Conservation (phyloP, 2,888 invertebrate species). For the Chrysotoxum bicinctum region DNA sequence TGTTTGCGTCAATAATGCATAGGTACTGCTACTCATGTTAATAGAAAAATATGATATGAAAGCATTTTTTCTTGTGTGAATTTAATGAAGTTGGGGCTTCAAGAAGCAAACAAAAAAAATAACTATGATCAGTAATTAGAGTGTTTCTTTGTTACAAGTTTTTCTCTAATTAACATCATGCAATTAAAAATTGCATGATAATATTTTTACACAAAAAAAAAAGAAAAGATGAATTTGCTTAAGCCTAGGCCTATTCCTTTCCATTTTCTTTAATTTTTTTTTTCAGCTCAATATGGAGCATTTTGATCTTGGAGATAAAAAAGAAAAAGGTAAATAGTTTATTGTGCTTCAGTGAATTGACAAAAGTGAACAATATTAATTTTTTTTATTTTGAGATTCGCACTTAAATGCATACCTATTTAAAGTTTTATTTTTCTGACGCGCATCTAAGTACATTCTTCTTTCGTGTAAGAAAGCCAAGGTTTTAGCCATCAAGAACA, state of each 20-base stretch:
- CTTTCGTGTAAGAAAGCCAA: too few species aligned
- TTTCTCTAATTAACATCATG: constrained; percentile 56
- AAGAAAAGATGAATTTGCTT: neutral
- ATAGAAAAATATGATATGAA: constrained; percentile 44
- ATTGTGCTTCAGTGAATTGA: neutral
- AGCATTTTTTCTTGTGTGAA: constrained; percentile 52
- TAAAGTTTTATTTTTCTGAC: too few species aligned
- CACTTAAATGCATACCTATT: too few species aligned
- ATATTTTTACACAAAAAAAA: neutral
- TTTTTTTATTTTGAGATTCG: neutral
- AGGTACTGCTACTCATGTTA: constrained; percentile 34
- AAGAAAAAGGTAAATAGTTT: neutral
- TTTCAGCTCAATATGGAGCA: neutral
- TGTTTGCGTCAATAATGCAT: constrained; percentile 28
- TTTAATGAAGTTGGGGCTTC: constrained; percentile 46
- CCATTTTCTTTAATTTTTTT: constrained; percentile 27
- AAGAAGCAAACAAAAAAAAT: constrained; percentile 17
- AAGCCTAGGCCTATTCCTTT: constrained; percentile 26
- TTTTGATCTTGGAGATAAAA: neutral
- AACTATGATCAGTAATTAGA: constrained; percentile 52
- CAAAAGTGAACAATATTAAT: neutral
- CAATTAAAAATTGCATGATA: constrained; percentile 60
- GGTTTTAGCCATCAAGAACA: too few species aligned
- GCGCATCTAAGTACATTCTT: too few species aligned
- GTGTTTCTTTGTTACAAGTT: constrained; percentile 24